These are phyloP conservation scores for Reticulitermes speratus DNA, from an alignment of 1,140 invertebrate genomes.

Conservation along the genomic window DNA sequence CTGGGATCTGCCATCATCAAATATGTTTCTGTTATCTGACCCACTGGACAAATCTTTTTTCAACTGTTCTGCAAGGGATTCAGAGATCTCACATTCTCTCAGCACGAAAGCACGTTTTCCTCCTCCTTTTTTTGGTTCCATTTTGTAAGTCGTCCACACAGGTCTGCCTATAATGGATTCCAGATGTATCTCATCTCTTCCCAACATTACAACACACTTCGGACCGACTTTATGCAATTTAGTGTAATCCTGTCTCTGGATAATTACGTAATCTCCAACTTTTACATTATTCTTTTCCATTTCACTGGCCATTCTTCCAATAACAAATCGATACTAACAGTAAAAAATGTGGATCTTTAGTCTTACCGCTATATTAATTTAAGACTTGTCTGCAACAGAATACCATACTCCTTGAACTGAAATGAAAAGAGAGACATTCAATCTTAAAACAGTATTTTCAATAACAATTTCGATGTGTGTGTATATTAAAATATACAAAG, in stretches of 20 bases:
- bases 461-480: too few species aligned
- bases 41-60: conserved; percentile 52
- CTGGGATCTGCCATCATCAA: conserved; percentile 84
- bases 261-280: conserved; percentile 68
- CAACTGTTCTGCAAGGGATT: conserved; percentile 44
- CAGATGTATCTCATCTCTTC: conserved; percentile 71
- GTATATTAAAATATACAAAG: too few species aligned
- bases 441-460: too few species aligned
- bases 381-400: too few species aligned
- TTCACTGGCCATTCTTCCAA: conserved; percentile 13
- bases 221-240: conserved; percentile 71
- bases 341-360: not conserved
- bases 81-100: conserved; percentile 54
- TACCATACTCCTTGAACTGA: too few species aligned
- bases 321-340: not conserved
- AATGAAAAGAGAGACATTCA: too few species aligned
- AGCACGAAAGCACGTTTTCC: conserved; percentile 59
- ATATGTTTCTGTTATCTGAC: conserved; percentile 80
- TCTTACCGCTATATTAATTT: too few species aligned
- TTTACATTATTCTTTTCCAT: conserved; percentile 48
- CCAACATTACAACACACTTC: conserved; percentile 61
- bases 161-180: conserved; percentile 66
- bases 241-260: conserved; percentile 72
- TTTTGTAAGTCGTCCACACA: conserved; percentile 78
- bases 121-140: conserved; percentile 60